These are phyloP conservation scores for Euphonia xanthogaster DNA, from an alignment of 2,797 vertebrate species.

Conservation along the genomic window DNA sequence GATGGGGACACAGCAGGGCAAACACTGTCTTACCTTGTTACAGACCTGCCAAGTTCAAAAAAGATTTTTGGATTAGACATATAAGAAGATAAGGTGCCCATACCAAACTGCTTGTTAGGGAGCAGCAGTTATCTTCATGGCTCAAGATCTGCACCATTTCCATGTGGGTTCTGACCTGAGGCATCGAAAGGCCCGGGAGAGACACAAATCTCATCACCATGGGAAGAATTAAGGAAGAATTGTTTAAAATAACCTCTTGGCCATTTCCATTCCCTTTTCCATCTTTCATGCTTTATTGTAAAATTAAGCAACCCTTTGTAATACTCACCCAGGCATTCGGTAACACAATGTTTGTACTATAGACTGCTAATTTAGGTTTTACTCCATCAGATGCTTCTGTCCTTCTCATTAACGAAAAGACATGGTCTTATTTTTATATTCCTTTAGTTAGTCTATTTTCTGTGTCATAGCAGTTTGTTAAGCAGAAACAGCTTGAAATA, in stretches of 20 bases:
- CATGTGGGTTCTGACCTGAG: neutral
- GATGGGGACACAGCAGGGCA: neutral
- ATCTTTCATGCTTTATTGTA: neutral
- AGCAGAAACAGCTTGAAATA: neutral
- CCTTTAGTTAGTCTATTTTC: neutral
- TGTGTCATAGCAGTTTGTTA: neutral
- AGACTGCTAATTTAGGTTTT: neutral
- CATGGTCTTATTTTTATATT: neutral
- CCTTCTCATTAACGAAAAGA: neutral
- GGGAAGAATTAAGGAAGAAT: neutral
- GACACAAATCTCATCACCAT: neutral
- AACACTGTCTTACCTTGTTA: neutral
- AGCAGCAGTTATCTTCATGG: neutral
- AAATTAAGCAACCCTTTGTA: neutral
- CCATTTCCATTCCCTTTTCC: neutral
- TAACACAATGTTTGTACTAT: neutral
- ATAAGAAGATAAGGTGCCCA: neutral
- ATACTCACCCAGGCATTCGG: neutral
- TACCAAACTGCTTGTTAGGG: neutral
- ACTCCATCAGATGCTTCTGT: neutral
- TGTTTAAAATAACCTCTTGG: neutral
- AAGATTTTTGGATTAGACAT: neutral
- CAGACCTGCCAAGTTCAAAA: neutral
- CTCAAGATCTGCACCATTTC: neutral
- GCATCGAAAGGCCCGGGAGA: neutral